phyloP scores from a whole-genome alignment of 2,888 invertebrate species.

The Phyllotreta striolata region DNA sequence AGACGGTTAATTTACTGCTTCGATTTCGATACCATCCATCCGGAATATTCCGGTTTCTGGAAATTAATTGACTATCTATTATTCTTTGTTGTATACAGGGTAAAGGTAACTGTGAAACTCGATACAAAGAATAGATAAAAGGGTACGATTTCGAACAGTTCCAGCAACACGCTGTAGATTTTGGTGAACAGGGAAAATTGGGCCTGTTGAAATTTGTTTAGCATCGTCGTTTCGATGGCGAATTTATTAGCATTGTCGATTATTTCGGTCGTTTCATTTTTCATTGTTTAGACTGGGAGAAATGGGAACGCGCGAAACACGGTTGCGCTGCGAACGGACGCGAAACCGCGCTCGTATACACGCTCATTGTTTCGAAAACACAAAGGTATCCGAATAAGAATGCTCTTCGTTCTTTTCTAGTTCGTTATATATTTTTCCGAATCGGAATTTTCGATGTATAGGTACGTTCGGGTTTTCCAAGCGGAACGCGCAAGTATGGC shows the following conservation, averaged over 20 bases:
- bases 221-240: neutral
- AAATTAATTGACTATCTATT: too few species aligned
- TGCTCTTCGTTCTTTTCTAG: slow-evolving; percentile 27
- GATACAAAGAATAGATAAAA: too few species aligned
- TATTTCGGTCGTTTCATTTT: slow-evolving; percentile 28
- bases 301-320: slow-evolving; percentile 21
- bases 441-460: slow-evolving; percentile 47
- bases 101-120: too few species aligned
- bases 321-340: slow-evolving; percentile 11
- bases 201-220: neutral
- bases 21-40: too few species aligned
- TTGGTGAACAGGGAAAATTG: slow-evolving; percentile 2
- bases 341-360: slow-evolving; percentile 11
- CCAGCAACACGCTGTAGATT: too few species aligned
- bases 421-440: slow-evolving; percentile 47
- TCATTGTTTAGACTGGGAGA: slow-evolving; percentile 22
- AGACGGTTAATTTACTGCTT: too few species aligned
- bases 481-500: too few species aligned
- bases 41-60: too few species aligned
- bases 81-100: too few species aligned
- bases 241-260: slow-evolving; percentile 28
- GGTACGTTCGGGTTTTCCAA: too few species aligned
- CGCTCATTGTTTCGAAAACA: slow-evolving; percentile 45
- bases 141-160: too few species aligned
- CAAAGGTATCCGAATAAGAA: slow-evolving; percentile 44